Conservation (phyloP, 1,140 invertebrate species). For the Pristionchus pacificus region DNA sequence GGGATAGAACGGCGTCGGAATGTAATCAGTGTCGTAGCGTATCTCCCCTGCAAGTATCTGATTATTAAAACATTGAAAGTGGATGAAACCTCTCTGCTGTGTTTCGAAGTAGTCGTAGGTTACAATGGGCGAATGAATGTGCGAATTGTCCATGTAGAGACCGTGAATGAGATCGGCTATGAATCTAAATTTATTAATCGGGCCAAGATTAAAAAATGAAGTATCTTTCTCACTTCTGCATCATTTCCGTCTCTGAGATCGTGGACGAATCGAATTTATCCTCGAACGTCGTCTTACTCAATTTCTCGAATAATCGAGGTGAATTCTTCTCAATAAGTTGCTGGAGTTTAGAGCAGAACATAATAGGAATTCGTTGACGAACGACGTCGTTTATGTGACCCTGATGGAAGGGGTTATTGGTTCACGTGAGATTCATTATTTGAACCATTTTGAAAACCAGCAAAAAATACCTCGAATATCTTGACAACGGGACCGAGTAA, state of each 20-base stretch:
- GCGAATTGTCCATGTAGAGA: slow-evolving; percentile 51
- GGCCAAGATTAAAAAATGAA: slow-evolving; percentile 8
- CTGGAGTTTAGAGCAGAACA: slow-evolving; percentile 45
- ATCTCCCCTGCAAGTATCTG: slow-evolving; percentile 46
- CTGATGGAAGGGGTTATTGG: slow-evolving; percentile 24
- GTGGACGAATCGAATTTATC: slow-evolving; percentile 47
- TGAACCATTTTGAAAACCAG: no score
- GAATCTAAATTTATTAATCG: slow-evolving; percentile 39
- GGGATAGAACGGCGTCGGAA: slow-evolving; percentile 48
- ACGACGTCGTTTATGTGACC: slow-evolving; percentile 50
- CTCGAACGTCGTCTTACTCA: slow-evolving; percentile 39
- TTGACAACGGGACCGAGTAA: slow-evolving; percentile 48
- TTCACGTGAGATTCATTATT: slow-evolving; percentile 2
- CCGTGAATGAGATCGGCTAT: slow-evolving; percentile 49
- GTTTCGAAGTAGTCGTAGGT: slow-evolving; percentile 56
- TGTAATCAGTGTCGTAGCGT: slow-evolving; percentile 36
- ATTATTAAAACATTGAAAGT: background rate
- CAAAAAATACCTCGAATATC: slow-evolving; percentile 44
- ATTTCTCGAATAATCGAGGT: slow-evolving; percentile 43
- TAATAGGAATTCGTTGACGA: slow-evolving; percentile 45
- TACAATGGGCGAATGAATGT: slow-evolving; percentile 48
- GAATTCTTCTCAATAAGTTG: slow-evolving; percentile 54
- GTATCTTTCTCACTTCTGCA: slow-evolving; percentile 40
- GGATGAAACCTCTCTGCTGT: slow-evolving; percentile 47
- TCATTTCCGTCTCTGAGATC: slow-evolving; percentile 36